phyloP scores from a whole-genome alignment of 2,113 vertebrate genomes.

The Pedionomus torquatus region DNA sequence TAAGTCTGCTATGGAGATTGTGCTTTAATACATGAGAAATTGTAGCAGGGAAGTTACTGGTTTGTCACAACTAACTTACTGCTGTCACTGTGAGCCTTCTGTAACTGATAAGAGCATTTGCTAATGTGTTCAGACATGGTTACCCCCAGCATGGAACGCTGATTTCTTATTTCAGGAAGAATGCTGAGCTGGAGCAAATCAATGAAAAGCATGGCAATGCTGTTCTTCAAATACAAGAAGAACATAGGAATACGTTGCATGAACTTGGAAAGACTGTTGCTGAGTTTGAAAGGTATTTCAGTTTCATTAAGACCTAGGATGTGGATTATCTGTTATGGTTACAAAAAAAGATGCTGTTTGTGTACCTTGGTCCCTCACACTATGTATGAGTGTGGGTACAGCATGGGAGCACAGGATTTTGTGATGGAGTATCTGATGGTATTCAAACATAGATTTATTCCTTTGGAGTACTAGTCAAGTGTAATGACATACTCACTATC shows the following conservation, averaged over 20 bases:
- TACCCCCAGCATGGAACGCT: background rate
- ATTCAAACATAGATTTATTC: background rate
- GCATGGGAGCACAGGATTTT: background rate
- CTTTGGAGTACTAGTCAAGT: background rate
- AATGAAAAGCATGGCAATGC: slow-evolving; percentile 64
- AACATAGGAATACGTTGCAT: slow-evolving; percentile 46
- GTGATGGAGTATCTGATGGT: background rate
- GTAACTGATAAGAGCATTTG: background rate
- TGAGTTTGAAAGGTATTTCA: slow-evolving; percentile 84
- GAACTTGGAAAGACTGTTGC: slow-evolving; percentile 74
- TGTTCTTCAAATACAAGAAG: slow-evolving; percentile 74
- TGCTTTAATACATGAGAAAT: background rate
- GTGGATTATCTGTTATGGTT: background rate
- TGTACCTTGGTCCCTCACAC: background rate
- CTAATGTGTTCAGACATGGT: background rate
- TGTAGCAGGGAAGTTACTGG: background rate
- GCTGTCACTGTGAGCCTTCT: background rate
- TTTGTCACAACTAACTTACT: background rate
- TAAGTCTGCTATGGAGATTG: background rate
- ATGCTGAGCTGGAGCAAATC: slow-evolving; percentile 67
- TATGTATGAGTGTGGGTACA: rapidly evolving
- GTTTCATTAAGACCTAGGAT: background rate
- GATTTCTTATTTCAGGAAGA: slow-evolving; percentile 73
- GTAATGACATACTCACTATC: rapidly evolving
- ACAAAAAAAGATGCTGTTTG: background rate